Evolutionary conservation across 2,113 vertebrate genomes (phyloP), one percentile per base, ranked within the genome.

Genomic region (Nesospiza acunhae): DNA sequence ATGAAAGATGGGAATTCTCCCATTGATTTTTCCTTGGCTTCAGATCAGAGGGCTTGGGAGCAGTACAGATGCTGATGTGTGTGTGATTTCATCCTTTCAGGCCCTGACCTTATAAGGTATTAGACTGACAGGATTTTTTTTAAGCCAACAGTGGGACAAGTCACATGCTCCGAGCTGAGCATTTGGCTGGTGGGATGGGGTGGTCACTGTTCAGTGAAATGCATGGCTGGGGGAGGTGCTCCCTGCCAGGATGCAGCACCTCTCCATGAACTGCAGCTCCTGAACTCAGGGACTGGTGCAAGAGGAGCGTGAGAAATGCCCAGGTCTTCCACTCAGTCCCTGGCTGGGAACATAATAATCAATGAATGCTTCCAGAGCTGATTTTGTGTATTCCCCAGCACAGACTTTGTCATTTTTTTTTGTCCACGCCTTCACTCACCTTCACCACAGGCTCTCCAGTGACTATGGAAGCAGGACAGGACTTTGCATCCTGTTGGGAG

Each of bases 361-460:
- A 35, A 35, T 10, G 15, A 69, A 35, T 13, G 7, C 47, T 73
- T 58, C n/a, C 59, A 93, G 28, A 67, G 39, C 18, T 67, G 27
- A 20, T 22, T 26, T 58, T 75, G 49, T 75, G n/a, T 28, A 9
- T 47, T 62, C 15, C n/a, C 17, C 42, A 69, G 35, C 44, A 31
- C 3, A 7, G 39, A 16, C 15, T 76, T 50, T 44, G 27, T 15
- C 8, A 8, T 24, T 30, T 28, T 7, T 46, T 46, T 59, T 13
- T 5, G 6, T 4, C 50, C 76, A 27, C 33, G 37, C 11, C 24
- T 84, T 56, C 66, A 56, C 94, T 97, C 92, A 99, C 99, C 98
- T 98, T 98, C 82, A 97, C 98, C 66, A 98, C 94, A 69, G 99
- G 99, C 80, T 99, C 98, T 87, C 99, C 99, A 9, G 98, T 99